A percentile compares a stretch with the other conserved stretches of the same genome.
phyloP scores from a whole-genome alignment of 2,888 invertebrate genomes.

The Zeuzera pyrina region DNA sequence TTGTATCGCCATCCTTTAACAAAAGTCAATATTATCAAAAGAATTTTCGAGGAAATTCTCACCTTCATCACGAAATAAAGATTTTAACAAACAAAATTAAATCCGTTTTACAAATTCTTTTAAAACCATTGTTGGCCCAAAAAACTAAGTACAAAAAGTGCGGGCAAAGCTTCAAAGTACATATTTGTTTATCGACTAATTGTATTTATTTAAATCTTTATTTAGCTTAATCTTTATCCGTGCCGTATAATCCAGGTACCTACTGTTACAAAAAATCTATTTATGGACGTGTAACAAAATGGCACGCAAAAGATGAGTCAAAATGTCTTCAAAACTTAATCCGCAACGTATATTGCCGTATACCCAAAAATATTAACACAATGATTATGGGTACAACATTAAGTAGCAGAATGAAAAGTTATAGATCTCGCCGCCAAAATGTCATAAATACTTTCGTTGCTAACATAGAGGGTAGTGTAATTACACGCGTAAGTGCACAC shows the following conservation, averaged over 20 bases:
- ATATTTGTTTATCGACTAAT: conserved; percentile 60
- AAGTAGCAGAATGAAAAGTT: too few species aligned
- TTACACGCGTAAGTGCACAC: conserved; percentile 54
- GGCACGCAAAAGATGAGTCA: conserved; percentile 38
- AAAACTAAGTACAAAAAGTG: conserved; percentile 22
- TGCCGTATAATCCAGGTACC: conserved; percentile 43
- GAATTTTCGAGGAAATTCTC: conserved; percentile 42
- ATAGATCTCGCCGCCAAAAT: neutral
- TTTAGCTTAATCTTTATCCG: conserved; percentile 63
- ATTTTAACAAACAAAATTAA: conserved; percentile 49
- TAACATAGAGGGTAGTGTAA: conserved; percentile 47
- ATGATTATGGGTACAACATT: too few species aligned
- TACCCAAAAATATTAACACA: too few species aligned
- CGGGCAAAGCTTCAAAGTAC: neutral
- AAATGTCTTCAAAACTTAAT: conserved; percentile 26
- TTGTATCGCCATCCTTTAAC: neutral
- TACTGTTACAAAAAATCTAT: conserved; percentile 41
- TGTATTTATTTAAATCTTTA: conserved; percentile 62
- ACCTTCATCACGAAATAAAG: conserved; percentile 40
- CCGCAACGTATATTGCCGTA: too few species aligned
- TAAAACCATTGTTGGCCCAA: conserved; percentile 39
- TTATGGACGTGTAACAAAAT: conserved; percentile 55
- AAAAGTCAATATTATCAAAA: conserved; percentile 17
- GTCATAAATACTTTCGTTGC: conserved; percentile 20
- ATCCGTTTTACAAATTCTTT: conserved; percentile 55